phyloP scores from a whole-genome alignment of 2,888 invertebrate species.

The Phaonia tiefii region DNA sequence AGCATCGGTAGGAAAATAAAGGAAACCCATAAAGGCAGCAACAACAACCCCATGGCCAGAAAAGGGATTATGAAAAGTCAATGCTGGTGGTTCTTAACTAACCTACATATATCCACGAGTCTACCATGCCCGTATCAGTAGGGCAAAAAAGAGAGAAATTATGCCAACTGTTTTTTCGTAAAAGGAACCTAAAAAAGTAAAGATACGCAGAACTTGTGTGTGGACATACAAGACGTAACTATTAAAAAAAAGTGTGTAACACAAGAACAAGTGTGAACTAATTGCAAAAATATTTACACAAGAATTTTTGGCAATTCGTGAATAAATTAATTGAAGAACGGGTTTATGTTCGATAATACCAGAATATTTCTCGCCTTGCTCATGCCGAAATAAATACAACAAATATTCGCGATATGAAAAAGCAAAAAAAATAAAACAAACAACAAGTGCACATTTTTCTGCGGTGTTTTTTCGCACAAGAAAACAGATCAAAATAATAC shows the following conservation, averaged over 20 bases:
- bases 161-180: slow-evolving; percentile 43
- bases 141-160: slow-evolving; percentile 23
- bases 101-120: no score
- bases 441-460: slow-evolving; percentile 50
- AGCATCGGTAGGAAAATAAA: slow-evolving; percentile 1
- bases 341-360: slow-evolving; percentile 35
- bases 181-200: background rate
- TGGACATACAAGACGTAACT: background rate
- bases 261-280: slow-evolving; percentile 40
- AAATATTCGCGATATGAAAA: slow-evolving; percentile 28
- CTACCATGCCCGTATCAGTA: background rate
- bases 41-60: slow-evolving; percentile 16
- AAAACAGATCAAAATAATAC: slow-evolving; percentile 9
- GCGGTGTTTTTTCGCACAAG: slow-evolving; percentile 12
- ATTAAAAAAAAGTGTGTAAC: background rate
- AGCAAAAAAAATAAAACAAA: slow-evolving; percentile 49
- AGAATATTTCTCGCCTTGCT: background rate
- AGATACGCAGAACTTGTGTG: slow-evolving; percentile 2
- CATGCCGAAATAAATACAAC: slow-evolving; percentile 10
- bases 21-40: slow-evolving; percentile 17
- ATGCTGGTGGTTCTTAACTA: slow-evolving; percentile 14
- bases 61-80: slow-evolving; percentile 48
- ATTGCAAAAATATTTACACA: slow-evolving; percentile 55
- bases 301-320: slow-evolving; percentile 34
- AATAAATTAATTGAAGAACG: slow-evolving; percentile 49